These are phyloP conservation scores for Chondrilla cf. caribensis DNA, from an alignment of 37 sponge, comb jelly and placozoan species.

Conservation along the genomic window DNA sequence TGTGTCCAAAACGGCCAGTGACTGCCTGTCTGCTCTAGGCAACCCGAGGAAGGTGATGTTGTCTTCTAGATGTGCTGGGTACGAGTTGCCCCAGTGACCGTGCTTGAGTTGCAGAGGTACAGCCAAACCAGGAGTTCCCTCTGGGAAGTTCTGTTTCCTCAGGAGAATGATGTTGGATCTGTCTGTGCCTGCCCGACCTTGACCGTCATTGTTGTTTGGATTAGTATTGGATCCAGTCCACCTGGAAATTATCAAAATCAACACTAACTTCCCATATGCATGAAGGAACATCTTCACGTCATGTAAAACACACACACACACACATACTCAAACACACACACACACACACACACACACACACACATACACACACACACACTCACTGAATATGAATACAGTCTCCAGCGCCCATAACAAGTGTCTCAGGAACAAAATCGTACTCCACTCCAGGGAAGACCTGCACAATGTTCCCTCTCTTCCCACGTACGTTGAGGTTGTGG, in stretches of 20 bases:
- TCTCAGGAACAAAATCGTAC: constrained; percentile 98
- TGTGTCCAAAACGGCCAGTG: constrained; percentile 48
- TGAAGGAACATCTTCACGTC: background rate
- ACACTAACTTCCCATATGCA: background rate
- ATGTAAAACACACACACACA: background rate
- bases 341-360: too few species aligned
- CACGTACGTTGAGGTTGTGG: constrained; percentile 93
- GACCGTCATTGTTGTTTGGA: constrained; percentile 96
- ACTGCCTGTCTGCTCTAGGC: constrained; percentile 37
- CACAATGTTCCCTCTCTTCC: constrained; percentile 98
- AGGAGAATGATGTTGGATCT: constrained; percentile 93
- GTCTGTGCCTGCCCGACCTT: constrained; percentile 92
- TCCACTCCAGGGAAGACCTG: constrained; percentile 98
- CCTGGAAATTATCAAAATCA: constrained; percentile 26
- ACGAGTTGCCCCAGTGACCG: constrained; percentile 91
- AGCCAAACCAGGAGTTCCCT: constrained; percentile 47
- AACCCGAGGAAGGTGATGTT: constrained; percentile 62
- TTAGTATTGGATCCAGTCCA: constrained; percentile 99
- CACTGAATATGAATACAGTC: constrained; percentile 90
- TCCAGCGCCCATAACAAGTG: constrained; percentile 29
- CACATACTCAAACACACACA: background rate
- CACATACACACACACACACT: constrained; percentile 25
- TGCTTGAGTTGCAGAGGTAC: constrained; percentile 21
- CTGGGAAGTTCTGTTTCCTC: constrained; percentile 49
- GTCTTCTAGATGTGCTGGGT: constrained; percentile 68